Base-by-base conservation (phyloP, 2,888 invertebrate species). In the Macaria notata region DNA sequence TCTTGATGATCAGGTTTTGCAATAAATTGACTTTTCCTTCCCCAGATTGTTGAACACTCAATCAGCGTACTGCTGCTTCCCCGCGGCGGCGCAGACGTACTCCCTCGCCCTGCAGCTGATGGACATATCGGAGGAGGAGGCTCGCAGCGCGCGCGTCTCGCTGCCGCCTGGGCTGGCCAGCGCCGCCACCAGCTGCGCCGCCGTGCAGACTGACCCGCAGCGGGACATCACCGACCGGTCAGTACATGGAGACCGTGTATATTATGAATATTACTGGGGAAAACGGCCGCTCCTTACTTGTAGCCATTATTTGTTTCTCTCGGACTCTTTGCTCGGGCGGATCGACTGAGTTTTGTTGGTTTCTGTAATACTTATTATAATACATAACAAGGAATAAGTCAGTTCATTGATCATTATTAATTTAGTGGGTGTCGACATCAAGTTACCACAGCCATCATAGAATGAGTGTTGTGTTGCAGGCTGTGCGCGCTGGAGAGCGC, bases 1-100 rank as follows among this genome's bases (percentile, higher is more conserved):
- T 2, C 4, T 36, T 36, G n/a, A 6, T 36, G 5, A 36, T 6
- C 5, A 1, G 33, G 3, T 2, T 36, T 1, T 6, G 33, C 4
- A 4, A 36, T 7, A 6, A 36, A 36, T 4, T 6, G 3, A 4
- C 7, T 6, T 36, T 6, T 36, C 33, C 7, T 7, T 36, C 80
- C 87, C 56, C 83, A 98, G 98, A 84, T 92, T 97, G 70, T 88
- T 98, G 52, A 96, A 96, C 86, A 96, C 96, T 54, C 96, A 97
- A 87, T 95, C 96, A 42, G 93, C 94, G 9, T 96, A 95, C 82
- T 97, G 96, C 82, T 94, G 95, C 78, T 97, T 97, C 84, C 93
- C 93, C 61, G 94, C 94, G 45, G 97, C 97, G 2, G 93, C 95
- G 33, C 88, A 93, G 70, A 97, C 97, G 1, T 94, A 94, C 76